Base-by-base conservation (phyloP, 2,888 invertebrate species). In the Pantelozetes paolii region DNA sequence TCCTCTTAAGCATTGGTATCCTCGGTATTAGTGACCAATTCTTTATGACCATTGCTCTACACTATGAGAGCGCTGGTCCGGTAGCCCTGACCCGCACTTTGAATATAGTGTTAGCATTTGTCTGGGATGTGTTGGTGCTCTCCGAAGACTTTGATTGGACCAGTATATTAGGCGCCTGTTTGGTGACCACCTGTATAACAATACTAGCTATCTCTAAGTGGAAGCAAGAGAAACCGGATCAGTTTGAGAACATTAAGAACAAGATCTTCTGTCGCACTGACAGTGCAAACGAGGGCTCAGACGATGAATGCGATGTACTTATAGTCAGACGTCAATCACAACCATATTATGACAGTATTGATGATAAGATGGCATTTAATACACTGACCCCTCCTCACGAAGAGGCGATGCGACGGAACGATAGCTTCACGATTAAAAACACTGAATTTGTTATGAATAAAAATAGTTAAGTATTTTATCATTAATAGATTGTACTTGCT, bases 51-150 rank as follows among this genome's bases (percentile, higher is more conserved):
- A 85, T 92, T 81, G 90, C 94, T 2, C 84, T 93, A 77, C 92
- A 94, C 82, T 86, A 92, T 82, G 94, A 94, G 81, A 92, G 93
- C 83, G 94, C 93, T 2, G 92, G 93, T 0, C 92, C 93, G 23
- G 92, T 94, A 3, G 90, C 94, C 0, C 92, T 94, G 77, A 92
- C 93, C 18, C 86, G 94, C 28, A 92, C 92, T 73, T 90, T 91
- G 20, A 93, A 93, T 81, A 93, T 94, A 78, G 91, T 93, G 0
- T 92, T 93, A 83, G 93, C 93, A 2, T 94, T 94, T 81, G 85
- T 92, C 76, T 93, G 92, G 91, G 92, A 94, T 83, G 54, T 71
- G 11, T n/a, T 62, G 2, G 15, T 76, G 30, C 28, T 76, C 11
- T 36, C 26, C 15, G 74, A 75, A 18, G 42, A 20, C 15, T 48